Evolutionary conservation across 1,140 invertebrate genomes (phyloP).

Genomic region (Vanessa atalanta): DNA sequence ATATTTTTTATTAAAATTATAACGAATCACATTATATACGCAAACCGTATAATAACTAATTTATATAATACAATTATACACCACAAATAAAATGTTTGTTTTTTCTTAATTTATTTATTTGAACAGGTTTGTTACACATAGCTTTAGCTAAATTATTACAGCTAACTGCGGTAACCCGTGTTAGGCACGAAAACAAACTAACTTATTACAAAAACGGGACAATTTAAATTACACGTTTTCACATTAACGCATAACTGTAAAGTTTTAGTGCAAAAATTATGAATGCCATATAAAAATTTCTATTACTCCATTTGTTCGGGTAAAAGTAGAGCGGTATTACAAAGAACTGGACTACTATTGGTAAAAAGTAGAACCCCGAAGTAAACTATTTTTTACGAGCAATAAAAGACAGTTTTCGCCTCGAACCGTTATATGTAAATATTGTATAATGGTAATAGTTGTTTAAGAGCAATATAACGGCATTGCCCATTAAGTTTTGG

Average conservation of each 20-base stretch:
- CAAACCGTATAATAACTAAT: too few relatives aligned
- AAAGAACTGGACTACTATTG: conserved; percentile 56
- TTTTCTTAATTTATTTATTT: conserved; percentile 5
- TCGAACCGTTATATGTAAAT: conserved; percentile 59
- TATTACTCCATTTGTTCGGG: conserved; percentile 52
- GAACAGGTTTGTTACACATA: background rate
- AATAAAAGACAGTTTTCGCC: conserved; percentile 53
- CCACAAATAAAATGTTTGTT: conserved; percentile 18
- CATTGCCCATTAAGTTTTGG: conserved; percentile 27
- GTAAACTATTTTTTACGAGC: conserved; percentile 54
- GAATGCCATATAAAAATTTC: conserved; percentile 61
- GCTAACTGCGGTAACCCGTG: conserved; percentile 30
- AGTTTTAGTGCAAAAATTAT: conserved; percentile 47
- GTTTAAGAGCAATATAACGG: conserved; percentile 26
- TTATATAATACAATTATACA: background rate
- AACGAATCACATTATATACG: too few relatives aligned
- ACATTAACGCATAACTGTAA: conserved; percentile 49
- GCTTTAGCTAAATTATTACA: conserved; percentile 35
- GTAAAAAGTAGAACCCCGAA: conserved; percentile 68
- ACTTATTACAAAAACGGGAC: conserved; percentile 40
- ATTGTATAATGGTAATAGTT: conserved; percentile 23
- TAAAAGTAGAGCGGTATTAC: conserved; percentile 39
- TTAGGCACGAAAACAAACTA: conserved; percentile 32
- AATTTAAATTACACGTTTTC: conserved; percentile 40
- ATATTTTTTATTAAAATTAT: background rate